Evolutionary conservation across 2,113 vertebrate genomes (phyloP).

Genomic region (Manacus vitellinus): DNA sequence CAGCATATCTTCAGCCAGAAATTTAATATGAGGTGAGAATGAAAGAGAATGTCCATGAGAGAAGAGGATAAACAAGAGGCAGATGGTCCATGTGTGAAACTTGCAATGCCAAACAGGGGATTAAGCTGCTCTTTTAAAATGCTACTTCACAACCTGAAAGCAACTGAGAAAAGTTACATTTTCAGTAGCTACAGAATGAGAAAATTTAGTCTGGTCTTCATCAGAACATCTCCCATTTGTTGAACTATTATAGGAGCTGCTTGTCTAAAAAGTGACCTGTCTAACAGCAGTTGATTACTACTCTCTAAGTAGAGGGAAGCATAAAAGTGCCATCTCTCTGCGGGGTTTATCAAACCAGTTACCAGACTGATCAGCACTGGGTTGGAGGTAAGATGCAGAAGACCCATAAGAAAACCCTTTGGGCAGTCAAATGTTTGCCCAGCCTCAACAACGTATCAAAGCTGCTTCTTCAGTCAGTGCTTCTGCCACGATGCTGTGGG

Average conservation of each 20-base stretch:
- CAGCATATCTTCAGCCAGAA: slow-evolving; percentile 42
- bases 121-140: slow-evolving; percentile 43
- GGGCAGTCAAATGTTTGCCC: neutral
- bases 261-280: neutral
- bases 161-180: neutral
- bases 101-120: neutral
- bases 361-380: neutral
- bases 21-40: slow-evolving; percentile 54
- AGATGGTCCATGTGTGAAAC: slow-evolving; percentile 33
- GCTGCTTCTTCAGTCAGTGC: neutral
- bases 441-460: neutral
- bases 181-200: neutral
- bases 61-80: slow-evolving; percentile 33
- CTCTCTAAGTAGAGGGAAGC: neutral
- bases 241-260: neutral
- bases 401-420: neutral
- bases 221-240: neutral
- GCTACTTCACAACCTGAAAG: neutral
- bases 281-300: neutral
- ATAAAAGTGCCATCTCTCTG: neutral
- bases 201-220: neutral
- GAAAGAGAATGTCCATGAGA: slow-evolving; percentile 15
- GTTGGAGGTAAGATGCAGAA: neutral
- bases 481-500: neutral
- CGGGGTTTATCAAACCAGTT: neutral